phyloP scores from a whole-genome alignment of 2,113 vertebrate species.

The Baryphthengus martii region DNA sequence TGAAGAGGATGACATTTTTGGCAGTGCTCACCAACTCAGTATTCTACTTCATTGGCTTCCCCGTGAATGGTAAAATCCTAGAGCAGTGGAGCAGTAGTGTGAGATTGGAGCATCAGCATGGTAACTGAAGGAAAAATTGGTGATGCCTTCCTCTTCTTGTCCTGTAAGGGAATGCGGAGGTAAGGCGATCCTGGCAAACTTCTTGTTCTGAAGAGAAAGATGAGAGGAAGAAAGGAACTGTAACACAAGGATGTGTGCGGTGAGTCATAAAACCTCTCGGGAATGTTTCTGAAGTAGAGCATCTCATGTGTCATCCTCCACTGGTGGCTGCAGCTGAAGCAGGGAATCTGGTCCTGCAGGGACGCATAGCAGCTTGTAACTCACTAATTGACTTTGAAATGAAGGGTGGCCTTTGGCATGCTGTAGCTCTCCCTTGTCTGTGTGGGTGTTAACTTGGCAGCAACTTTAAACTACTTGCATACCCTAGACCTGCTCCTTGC shows the following conservation, averaged over 20 bases:
- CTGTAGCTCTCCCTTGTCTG: not conserved
- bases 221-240: not conserved
- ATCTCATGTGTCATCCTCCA: not conserved
- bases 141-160: not conserved
- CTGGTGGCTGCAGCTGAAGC: not conserved
- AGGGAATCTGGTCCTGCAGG: conserved; percentile 2
- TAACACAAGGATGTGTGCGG: accelerated
- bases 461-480: not conserved
- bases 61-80: not conserved
- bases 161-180: not conserved
- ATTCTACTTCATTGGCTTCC: not conserved
- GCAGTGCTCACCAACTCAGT: not conserved
- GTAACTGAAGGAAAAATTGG: not conserved
- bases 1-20: not conserved
- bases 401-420: conserved; percentile 1
- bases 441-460: not conserved
- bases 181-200: not conserved
- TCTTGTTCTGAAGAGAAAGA: not conserved
- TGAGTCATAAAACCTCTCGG: not conserved
- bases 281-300: not conserved
- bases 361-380: not conserved
- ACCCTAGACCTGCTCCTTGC: not conserved
- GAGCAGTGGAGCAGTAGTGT: not conserved
- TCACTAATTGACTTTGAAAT: not conserved
- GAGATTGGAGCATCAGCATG: not conserved